Conservation (phyloP, 1,140 invertebrate genomes). For the Elymnias hypermnestra region DNA sequence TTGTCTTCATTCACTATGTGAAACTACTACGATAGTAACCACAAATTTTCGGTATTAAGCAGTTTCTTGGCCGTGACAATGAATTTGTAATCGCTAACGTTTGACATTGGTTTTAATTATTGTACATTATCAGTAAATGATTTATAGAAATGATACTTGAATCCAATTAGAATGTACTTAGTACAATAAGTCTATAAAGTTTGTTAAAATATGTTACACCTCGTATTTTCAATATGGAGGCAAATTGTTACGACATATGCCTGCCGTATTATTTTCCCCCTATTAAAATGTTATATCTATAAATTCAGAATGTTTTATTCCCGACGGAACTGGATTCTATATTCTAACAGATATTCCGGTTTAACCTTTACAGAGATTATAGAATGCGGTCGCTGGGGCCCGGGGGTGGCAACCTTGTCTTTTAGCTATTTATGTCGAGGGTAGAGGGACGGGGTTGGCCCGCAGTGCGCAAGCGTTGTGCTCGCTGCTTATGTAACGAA, state of each 20-base stretch:
- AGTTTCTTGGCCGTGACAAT: constrained; percentile 55
- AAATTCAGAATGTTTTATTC: constrained; percentile 16
- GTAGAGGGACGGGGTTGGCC: constrained; percentile 42
- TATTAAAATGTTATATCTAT: neutral
- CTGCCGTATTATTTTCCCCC: constrained; percentile 1
- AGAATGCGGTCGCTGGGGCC: constrained; percentile 62
- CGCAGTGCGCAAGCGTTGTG: constrained; percentile 56
- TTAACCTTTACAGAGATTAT: constrained; percentile 72
- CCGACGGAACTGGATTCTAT: constrained; percentile 51
- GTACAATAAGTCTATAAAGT: no score
- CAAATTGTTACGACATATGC: no score
- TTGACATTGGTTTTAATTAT: constrained; percentile 18
- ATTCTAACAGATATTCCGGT: constrained; percentile 63
- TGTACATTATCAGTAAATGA: no score
- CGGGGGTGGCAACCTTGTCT: constrained; percentile 70
- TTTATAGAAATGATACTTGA: neutral
- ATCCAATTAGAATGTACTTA: no score
- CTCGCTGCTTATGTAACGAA: constrained; percentile 59
- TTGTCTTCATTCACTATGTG: constrained; percentile 67
- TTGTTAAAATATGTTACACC: no score
- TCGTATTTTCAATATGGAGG: no score
- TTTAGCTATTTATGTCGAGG: constrained; percentile 73
- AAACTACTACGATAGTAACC: constrained; percentile 66
- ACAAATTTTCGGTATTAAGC: constrained; percentile 62
- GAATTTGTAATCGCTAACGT: constrained; percentile 37